Base-by-base conservation (phyloP, 2,797 vertebrate species). In the Silurus aristotelis region DNA sequence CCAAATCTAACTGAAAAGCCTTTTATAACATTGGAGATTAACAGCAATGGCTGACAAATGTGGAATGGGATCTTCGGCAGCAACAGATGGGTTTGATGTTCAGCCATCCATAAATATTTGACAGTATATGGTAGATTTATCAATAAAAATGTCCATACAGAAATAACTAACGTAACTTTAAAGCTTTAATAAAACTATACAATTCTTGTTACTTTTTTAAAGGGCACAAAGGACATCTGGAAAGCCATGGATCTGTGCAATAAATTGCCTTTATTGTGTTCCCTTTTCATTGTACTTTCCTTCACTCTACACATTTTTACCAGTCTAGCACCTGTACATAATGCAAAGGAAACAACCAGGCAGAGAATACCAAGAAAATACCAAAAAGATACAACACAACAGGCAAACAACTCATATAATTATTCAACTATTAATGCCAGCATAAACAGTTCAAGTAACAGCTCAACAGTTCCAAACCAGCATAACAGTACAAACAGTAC, bases 211-310 rank as follows among this genome's bases (percentile, higher is more conserved):
- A 63, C 22, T 77, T 82, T 60, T 84, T 84, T 76, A 20, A 84
- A 85, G 85, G 80, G 38, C 6, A 85, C 75, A 83, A 85, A 67
- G 83, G 66, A 83, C 71, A 55, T n/a, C 67, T 85, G 58, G 48
- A 52, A 48, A 75, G n/a, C 55, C 66, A 89, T 89, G 89, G 82
- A 76, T 72, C 83, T 68, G 73, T 84, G 83, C 38, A 75, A 55
- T 76, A 84, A 80, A 68, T 67, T 60, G 64, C n/a, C 83, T 78
- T 84, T 88, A 22, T 60, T 67, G 15, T 88, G 48, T 81, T 70
- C 68, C 20, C 63, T 80, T 60, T 43, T 87, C 15, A 83, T 84
- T 76, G 17, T 66, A 56, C 31, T 22, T 80, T 82, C 22, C 52
- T 78, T 80, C 17, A 72, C 31, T 72, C 55, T 68, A 27, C 63